Conservation (phyloP, 2,797 vertebrate genomes). For the Pipistrellus pygmaeus region DNA sequence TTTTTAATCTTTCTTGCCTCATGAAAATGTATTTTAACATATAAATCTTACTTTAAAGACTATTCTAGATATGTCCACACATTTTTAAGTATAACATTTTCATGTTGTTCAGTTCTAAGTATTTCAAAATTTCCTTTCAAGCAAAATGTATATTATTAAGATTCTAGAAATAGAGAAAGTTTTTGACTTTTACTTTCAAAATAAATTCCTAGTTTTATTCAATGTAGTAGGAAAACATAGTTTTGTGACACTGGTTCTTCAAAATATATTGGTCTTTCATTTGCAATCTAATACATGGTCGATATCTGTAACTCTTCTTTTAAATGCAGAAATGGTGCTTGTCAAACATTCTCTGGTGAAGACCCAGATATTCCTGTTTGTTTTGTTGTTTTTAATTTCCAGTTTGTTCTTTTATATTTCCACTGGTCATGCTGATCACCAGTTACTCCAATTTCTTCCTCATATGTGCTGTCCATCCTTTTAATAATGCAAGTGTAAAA, state of each 20-base stretch:
- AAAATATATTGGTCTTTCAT: fast-evolving
- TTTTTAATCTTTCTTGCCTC: constrained; percentile 75
- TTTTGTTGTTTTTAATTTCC: not conserved
- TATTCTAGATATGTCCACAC: constrained; percentile 2
- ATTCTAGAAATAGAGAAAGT: not conserved
- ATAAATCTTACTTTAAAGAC: constrained; percentile 57
- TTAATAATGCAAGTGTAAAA: not conserved
- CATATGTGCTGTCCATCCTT: fast-evolving
- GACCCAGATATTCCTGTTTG: not conserved
- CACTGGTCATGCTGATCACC: fast-evolving
- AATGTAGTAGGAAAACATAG: not conserved
- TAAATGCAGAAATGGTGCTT: no score
- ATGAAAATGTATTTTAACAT: constrained; percentile 71
- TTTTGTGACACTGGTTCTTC: not conserved
- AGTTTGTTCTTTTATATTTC: not conserved
- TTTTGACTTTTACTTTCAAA: not conserved
- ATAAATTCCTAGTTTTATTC: not conserved
- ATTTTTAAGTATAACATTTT: constrained; percentile 44
- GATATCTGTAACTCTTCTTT: fast-evolving
- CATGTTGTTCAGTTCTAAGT: not conserved
- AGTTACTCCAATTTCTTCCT: fast-evolving
- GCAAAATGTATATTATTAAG: not conserved
- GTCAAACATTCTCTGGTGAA: not conserved
- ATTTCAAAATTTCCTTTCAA: constrained; percentile 36
- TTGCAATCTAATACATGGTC: not conserved